Evolutionary conservation across 2,113 vertebrate species (phyloP).

Genomic region (Stegastes partitus): DNA sequence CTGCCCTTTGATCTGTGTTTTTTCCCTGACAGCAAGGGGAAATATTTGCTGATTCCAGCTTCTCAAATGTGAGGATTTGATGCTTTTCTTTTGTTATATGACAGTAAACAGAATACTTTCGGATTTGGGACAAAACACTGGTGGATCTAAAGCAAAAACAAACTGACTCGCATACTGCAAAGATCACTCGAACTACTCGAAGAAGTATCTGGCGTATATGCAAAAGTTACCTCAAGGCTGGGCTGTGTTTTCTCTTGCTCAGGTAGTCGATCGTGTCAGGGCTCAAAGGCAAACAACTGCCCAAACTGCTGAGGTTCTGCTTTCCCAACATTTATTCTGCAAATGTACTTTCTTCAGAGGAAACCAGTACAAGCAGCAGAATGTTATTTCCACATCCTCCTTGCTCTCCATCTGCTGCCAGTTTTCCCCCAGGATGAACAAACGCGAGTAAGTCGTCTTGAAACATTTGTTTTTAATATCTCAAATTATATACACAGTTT

Average conservation of each 20-base stretch:
- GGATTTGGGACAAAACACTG: neutral
- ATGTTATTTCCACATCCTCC: neutral
- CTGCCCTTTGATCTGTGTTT: too few relatives aligned
- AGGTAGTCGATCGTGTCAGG: neutral
- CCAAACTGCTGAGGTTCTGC: constrained; percentile 12
- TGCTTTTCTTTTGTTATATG: too few relatives aligned
- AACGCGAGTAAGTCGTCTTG: constrained; percentile 2
- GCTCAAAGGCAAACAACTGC: constrained; percentile 1
- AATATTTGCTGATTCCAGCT: too few relatives aligned
- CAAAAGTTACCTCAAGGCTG: neutral
- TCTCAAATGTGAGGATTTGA: too few relatives aligned
- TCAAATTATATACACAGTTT: constrained; percentile 53
- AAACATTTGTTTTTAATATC: constrained; percentile 64
- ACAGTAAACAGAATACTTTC: too few relatives aligned
- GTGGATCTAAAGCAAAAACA: neutral
- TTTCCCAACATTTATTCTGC: neutral
- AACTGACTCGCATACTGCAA: neutral
- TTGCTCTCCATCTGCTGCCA: neutral
- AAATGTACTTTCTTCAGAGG: constrained; percentile 5
- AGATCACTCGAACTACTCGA: neutral
- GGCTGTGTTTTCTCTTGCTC: constrained; percentile 7
- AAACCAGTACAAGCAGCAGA: neutral
- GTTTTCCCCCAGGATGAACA: neutral
- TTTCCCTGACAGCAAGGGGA: too few relatives aligned
- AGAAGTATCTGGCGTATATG: neutral